Evolutionary conservation across 2,797 vertebrate species (phyloP).

Genomic region (Microctenopoma lineatum): DNA sequence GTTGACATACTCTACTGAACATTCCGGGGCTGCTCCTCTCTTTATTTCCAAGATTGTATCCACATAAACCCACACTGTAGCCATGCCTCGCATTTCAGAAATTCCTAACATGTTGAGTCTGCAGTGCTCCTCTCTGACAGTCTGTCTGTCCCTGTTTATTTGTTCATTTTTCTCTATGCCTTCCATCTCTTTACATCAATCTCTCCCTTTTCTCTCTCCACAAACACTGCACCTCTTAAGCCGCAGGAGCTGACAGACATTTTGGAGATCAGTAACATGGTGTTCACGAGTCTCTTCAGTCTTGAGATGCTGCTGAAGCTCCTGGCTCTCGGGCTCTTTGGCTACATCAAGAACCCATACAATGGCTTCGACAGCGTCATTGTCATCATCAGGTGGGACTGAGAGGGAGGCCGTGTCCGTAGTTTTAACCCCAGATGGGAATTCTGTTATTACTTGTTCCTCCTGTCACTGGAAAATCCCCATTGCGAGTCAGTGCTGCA

Average conservation of each 20-base stretch:
- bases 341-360: conserved; percentile 93
- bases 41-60: not conserved
- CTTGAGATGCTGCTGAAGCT: conserved; percentile 93
- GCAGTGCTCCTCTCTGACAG: conserved; percentile 9
- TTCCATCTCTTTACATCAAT: conserved; percentile 49
- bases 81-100: conserved; percentile 24
- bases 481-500: conserved; percentile 11
- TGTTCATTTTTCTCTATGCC: conserved; percentile 48
- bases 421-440: conserved; percentile 25
- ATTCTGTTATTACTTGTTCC: conserved; percentile 8
- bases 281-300: conserved; percentile 94
- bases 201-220: conserved; percentile 31
- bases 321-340: conserved; percentile 88
- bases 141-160: conserved; percentile 50
- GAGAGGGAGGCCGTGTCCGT: not conserved
- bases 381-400: conserved; percentile 90
- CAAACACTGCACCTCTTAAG: conserved; percentile 69
- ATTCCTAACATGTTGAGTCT: conserved; percentile 30
- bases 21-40: not conserved
- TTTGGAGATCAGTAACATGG: conserved; percentile 94
- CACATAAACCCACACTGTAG: conserved; percentile 7
- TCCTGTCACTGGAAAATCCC: conserved; percentile 31
- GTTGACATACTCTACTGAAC: conserved; percentile 8
- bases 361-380: conserved; percentile 93
- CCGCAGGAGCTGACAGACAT: conserved; percentile 93